Base-by-base conservation (phyloP, 2,797 vertebrate species). In the Ctenopoma kingsleyae region DNA sequence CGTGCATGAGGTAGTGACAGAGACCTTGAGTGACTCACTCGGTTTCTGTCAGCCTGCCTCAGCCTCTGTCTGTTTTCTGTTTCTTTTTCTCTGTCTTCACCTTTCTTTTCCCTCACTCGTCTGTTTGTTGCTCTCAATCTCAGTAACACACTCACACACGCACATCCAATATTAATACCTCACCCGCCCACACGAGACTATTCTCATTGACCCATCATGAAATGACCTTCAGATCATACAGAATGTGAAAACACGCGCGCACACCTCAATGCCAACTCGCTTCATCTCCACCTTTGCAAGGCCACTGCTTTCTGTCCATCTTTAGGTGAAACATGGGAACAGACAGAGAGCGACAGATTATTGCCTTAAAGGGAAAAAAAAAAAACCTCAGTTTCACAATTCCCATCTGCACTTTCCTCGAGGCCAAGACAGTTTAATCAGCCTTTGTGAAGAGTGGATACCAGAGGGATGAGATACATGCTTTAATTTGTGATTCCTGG, bases 181-280 rank as follows among this genome's bases (percentile, higher is more conserved):
- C 53, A 25, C 44, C 48, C 16, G 1, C 53, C 35, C 74, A 30
- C 46, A 62, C 53, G 3, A 19, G 67, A 23, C 62, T 58, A 35
- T 43, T 81, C 85, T 68, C 73, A 83, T 41, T 79, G 86, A 78
- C 78, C 78, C 67, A 38, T 67, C 69, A 71, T 49, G 48, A 66
- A 74, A 74, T 85, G 87, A 91, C 89, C 89, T 92, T 91, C 81
- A 85, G 64, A 72, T 80, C 62, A 43, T 5, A 62, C 65, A 58
- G 51, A 40, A 11, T 30, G 59, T 10, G 43, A 60, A 36, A 66
- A 75, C 72, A 52, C 10, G n/a, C 59, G 71, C 10, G 16, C 59
- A 71, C 78, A 62, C 55, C 59, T 69, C 67, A 47, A 48, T 76
- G 73, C 60, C 43, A 0, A 36, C 51, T 70, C 27, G 8, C 44